Conservation (phyloP, 2,888 invertebrate species). For the Drosophila anomelani region DNA sequence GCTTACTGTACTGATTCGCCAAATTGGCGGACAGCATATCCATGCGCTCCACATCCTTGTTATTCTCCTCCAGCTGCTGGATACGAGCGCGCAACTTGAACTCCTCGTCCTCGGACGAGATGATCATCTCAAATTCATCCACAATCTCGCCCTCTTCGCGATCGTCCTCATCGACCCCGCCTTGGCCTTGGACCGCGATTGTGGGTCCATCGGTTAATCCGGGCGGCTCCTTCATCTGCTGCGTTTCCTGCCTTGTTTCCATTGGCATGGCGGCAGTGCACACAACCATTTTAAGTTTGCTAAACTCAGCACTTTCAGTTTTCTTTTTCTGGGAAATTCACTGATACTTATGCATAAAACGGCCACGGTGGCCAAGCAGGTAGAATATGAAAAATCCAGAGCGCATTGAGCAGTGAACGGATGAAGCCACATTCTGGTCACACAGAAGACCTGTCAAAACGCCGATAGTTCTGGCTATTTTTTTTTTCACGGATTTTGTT, state of each 20-base stretch:
- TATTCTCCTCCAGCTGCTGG: slow-evolving; percentile 83
- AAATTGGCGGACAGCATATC: slow-evolving; percentile 80
- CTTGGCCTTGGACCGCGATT: background rate
- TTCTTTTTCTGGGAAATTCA: slow-evolving; percentile 5
- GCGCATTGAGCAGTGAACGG: background rate
- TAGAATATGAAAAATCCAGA: background rate
- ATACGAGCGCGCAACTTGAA: slow-evolving; percentile 82
- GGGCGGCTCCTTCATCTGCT: background rate
- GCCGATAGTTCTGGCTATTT: background rate
- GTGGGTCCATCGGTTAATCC: background rate
- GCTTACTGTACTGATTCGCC: slow-evolving; percentile 77
- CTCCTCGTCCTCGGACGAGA: slow-evolving; percentile 84
- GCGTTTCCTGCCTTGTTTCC: slow-evolving; percentile 12
- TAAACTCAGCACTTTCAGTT: slow-evolving; percentile 11
- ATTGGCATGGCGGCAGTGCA: slow-evolving; percentile 14
- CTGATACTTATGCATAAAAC: slow-evolving; percentile 16
- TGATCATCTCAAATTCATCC: slow-evolving; percentile 83
- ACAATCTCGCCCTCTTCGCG: slow-evolving; percentile 84
- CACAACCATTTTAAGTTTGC: slow-evolving; percentile 21
- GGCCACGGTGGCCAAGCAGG: background rate
- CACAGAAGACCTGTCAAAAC: background rate
- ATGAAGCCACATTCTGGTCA: background rate
- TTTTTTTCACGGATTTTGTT: background rate
- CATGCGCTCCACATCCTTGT: slow-evolving; percentile 84
- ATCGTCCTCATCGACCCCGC: slow-evolving; percentile 60